phyloP scores from a whole-genome alignment of 2,113 vertebrate species.

The Chaenocephalus aceratus region DNA sequence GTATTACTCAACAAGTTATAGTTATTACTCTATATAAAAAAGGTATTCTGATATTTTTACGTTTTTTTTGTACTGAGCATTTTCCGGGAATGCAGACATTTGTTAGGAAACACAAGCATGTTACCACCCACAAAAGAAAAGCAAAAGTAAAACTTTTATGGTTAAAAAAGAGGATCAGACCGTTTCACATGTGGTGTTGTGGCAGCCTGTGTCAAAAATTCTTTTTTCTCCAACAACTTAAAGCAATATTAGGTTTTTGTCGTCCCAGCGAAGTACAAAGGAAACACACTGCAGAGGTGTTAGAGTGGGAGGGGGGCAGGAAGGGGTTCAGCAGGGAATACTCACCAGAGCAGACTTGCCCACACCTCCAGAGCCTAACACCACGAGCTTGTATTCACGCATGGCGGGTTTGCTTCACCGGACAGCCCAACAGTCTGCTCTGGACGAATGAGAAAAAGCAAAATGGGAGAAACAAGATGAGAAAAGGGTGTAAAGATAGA shows the following conservation, averaged over 20 bases:
- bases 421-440: conserved; percentile 86
- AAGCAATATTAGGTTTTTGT: neutral
- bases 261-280: conserved; percentile 24
- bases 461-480: conserved; percentile 31
- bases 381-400: conserved; percentile 99
- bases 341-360: conserved; percentile 99
- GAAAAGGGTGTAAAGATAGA: conserved; percentile 7
- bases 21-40: no score
- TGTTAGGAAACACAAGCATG: neutral
- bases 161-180: neutral
- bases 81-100: no score
- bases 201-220: neutral
- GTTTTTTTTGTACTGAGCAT: no score
- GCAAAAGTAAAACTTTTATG: neutral
- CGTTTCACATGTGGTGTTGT: neutral
- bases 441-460: conserved; percentile 50
- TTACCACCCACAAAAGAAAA: neutral
- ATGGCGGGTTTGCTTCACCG: conserved; percentile 92
- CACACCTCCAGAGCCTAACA: conserved; percentile 99
- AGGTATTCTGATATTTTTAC: no score
- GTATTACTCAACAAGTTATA: no score
- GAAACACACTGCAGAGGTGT: conserved; percentile 40
- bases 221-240: conserved; percentile 1
- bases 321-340: conserved; percentile 62
- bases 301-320: conserved; percentile 10